Percentiles rank a stretch among this genome's conserved stretches.
Evolutionary conservation across 2,797 vertebrate species (phyloP).

Genomic region (Loriculus beryllinus): DNA sequence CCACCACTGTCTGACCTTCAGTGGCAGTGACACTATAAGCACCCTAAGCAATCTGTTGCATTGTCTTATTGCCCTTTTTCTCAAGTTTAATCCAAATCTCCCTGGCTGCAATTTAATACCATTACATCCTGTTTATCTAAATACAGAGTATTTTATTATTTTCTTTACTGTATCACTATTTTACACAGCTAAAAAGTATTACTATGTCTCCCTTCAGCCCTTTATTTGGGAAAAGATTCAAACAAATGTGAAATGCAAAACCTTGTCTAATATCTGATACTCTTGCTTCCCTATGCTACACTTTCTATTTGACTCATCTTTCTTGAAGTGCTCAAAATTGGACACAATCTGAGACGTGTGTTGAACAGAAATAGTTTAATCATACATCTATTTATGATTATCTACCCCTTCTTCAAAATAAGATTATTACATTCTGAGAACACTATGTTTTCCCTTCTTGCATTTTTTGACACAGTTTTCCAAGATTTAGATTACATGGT

Average conservation of each 20-base stretch:
- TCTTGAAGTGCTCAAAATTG: not conserved
- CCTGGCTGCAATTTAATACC: not conserved
- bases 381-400: not conserved
- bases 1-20: not conserved
- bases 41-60: not conserved
- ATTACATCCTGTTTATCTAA: not conserved
- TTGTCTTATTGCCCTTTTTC: not conserved
- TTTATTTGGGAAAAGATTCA: not conserved
- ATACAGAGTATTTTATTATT: not conserved
- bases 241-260: not conserved
- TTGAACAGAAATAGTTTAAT: not conserved
- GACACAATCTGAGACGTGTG: not conserved
- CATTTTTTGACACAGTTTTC: not conserved
- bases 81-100: not conserved
- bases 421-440: not conserved
- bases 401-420: rapidly evolving
- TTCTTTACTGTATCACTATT: not conserved
- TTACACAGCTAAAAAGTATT: not conserved
- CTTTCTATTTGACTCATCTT: rapidly evolving
- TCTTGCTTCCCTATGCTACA: rapidly evolving
- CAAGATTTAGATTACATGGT: not conserved
- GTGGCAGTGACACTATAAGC: not conserved
- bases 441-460: not conserved
- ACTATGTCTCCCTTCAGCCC: not conserved
- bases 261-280: not conserved